Evolutionary conservation across 30 jellyfish, hydroid and myxozoan genomes (phyloP), one percentile per base, ranked within the genome.

Genomic region (Clytia hemisphaerica): DNA sequence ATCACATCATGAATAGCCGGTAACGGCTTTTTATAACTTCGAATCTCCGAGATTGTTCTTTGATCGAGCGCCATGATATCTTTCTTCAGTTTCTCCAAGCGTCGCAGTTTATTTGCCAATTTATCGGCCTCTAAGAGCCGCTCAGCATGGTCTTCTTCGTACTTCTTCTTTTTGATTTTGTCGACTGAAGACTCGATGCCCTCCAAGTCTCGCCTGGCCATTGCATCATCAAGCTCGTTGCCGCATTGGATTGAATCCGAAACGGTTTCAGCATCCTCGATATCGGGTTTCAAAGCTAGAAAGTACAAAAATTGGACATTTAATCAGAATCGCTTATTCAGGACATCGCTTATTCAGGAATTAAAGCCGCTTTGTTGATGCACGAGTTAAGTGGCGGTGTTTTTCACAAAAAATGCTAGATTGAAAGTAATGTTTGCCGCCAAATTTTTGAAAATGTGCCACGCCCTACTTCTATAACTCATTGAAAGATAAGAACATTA

Each of bases 11-110:
- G 96, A 6, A 85, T 87, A 4, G 96, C 96, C 5, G 89, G 85
- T 10, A 87, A 83, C 31, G 96, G 96, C 25, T 60, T 77, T 65
- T 85, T 88, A 69, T 85, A 85, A 38, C 96, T 85, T 45, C 96
- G 72, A 1, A 85, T 85, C 74, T 85, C 96, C 2, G 92, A 71
- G 10, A 85, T 85, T 25, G 96, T 85, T 72, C 96, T 73, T 55
- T 78, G 94, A 36, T 85, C 87, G 31, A 85, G 61, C 30, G 89
- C 96, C 49, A 85, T 32, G 48, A 85, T 85, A 59, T 85, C 96
- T 73, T 73, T 78, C 19, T 87, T 81, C 38, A 85, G 49, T 37
- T 82, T 75, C 53, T 85, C 96, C 29, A 85, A 46, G 26, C 92
- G 54, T 24, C 79, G 40, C 55, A 85, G 69, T 46, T 85, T 85